Evolutionary conservation across 2,888 invertebrate species (phyloP), one percentile per base, ranked within the genome.

Genomic region (Coenonympha arcania): DNA sequence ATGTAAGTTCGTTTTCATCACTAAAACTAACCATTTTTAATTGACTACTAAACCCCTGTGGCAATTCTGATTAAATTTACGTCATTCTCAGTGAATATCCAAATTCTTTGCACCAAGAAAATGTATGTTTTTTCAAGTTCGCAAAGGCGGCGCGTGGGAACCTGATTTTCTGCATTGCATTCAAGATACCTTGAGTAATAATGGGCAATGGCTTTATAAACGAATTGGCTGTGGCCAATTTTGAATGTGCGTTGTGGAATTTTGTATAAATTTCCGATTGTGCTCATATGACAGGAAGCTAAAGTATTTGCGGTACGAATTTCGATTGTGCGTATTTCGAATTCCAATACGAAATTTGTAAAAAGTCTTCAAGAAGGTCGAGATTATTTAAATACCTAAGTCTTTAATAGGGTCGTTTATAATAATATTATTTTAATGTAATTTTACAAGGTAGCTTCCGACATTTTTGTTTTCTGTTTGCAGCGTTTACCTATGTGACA

Each of bases 141-240:
- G 56, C 47, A 55, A 52, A 51, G 48, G 44, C 40, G 61, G 62
- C 57, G 59, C 64, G 72, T 72, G 76, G 66, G 77, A 82, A 81
- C 79, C 69, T 71, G 76, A 71, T 72, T 74, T 73, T 66, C 79
- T 71, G 76, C 82, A 79, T 65, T 68, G 67, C 74, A 76, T 79
- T 77, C 74, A 76, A n/a, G 66, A 68, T 68, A 65, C 65, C 61
- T 62, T 64, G 64, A 59, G 65, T 67, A 67, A 71, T 69, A 62
- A 64, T 56, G 24, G 20, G 71, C 69, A 62, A 64, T 56, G 24
- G 20, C 44, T 67, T 65, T 67, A 67, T 66, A 61, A 39, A 64
- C 39, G 50, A 46, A 41, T 22, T 44, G 47, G 31, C 33, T 34
- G n/a, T 43, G 22, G 36, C 47, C 50, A 28, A 41, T 50, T 54